phyloP scores from a whole-genome alignment of 1,140 invertebrate species.

The Penaeus chinensis region DNA sequence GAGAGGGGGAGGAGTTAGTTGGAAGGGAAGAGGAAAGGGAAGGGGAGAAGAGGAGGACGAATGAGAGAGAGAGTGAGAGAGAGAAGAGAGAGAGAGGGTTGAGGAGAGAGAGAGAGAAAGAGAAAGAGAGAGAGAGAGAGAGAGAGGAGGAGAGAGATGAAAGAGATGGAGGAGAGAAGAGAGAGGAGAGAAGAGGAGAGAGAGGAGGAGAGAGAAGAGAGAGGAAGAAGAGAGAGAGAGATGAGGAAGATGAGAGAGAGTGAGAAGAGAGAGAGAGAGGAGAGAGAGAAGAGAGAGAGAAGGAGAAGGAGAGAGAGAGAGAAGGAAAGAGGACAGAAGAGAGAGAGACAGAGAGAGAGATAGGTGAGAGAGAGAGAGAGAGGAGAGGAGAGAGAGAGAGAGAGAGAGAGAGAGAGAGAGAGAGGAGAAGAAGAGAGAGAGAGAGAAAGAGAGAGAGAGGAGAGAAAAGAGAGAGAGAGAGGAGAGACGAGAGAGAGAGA shows the following conservation, averaged over 20 bases:
- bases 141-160: not conserved
- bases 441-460: too few species aligned
- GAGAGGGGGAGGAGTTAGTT: not conserved
- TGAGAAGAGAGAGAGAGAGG: not conserved
- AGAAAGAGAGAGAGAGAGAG: not conserved
- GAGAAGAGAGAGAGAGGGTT: not conserved
- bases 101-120: not conserved
- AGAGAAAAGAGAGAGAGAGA: too few species aligned
- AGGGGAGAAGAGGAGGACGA: not conserved
- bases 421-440: too few species aligned
- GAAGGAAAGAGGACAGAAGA: not conserved
- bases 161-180: not conserved
- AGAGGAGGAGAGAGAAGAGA: not conserved
- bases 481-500: too few species aligned
- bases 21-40: not conserved
- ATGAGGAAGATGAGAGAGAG: not conserved
- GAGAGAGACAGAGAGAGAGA: accelerated
- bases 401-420: too few species aligned
- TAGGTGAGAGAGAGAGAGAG: too few species aligned
- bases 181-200: not conserved
- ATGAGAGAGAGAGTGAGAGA: too few species aligned
- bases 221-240: not conserved
- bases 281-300: not conserved
- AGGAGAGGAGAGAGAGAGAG: too few species aligned
- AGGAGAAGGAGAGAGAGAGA: not conserved